phyloP scores from a whole-genome alignment of 2,797 vertebrate species.

The Cyprinella venusta region DNA sequence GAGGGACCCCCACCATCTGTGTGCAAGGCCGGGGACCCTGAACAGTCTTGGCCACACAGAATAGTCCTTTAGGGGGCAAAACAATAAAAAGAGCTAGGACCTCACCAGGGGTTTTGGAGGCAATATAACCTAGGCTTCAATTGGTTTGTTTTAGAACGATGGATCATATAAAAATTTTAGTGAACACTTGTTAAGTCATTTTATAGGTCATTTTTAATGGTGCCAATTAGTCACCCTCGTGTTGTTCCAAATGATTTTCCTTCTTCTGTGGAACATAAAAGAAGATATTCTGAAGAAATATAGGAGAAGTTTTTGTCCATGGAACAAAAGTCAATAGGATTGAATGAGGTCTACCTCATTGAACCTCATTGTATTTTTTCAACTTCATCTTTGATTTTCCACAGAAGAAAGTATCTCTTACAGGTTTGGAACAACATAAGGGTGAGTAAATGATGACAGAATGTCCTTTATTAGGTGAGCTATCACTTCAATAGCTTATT shows the following conservation, averaged over 20 bases:
- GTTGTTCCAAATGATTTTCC: background rate
- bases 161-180: background rate
- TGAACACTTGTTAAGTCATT: background rate
- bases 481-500: background rate
- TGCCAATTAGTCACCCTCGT: background rate
- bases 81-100: constrained; percentile 23
- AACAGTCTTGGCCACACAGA: background rate
- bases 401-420: background rate
- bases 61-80: constrained; percentile 26
- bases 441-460: background rate
- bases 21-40: constrained; percentile 64
- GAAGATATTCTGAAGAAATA: background rate
- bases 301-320: background rate
- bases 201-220: no score
- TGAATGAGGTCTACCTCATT: background rate
- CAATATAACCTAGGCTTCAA: background rate
- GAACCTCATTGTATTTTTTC: background rate
- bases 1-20: constrained; percentile 79
- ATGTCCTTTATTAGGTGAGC: background rate
- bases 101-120: constrained; percentile 27
- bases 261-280: background rate
- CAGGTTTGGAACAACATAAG: background rate
- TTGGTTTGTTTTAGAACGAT: background rate
- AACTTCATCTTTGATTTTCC: background rate
- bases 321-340: background rate